Conservation (phyloP, 2,797 vertebrate species). For the Danio tinwini region DNA sequence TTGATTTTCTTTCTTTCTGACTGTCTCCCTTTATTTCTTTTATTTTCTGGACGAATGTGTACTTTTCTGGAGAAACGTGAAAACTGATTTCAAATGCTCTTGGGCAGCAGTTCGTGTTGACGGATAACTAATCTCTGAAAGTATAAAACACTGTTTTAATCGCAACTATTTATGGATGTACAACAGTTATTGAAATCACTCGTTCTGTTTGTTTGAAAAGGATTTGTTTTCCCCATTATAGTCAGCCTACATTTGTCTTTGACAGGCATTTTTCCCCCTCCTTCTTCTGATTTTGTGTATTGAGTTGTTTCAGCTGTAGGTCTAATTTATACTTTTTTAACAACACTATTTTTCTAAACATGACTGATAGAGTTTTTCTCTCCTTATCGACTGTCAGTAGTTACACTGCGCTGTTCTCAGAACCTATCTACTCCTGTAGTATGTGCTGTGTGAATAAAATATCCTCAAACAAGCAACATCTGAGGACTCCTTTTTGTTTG, state of each 20-base stretch:
- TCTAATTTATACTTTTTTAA: conserved; percentile 99
- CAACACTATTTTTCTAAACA: conserved; percentile 99
- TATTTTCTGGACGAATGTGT: not conserved
- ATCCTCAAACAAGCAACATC: conserved; percentile 60
- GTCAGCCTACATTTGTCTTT: conserved; percentile 74
- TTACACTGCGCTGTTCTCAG: conserved; percentile 90
- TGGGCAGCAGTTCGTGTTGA: conserved; percentile 36
- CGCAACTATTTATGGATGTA: conserved; percentile 57
- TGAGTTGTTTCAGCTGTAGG: conserved; percentile 95
- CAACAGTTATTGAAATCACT: conserved; percentile 23
- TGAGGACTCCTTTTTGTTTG: too few relatives aligned
- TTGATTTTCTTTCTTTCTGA: not conserved
- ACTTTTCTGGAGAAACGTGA: conserved; percentile 13
- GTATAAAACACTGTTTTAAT: conserved; percentile 48
- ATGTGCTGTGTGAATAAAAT: conserved; percentile 96
- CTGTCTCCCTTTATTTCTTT: not conserved
- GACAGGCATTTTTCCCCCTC: conserved; percentile 86
- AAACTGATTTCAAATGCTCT: conserved; percentile 26
- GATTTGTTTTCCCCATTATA: conserved; percentile 49
- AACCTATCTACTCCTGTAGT: conserved; percentile 93
- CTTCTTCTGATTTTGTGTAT: conserved; percentile 86
- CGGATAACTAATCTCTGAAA: conserved; percentile 51
- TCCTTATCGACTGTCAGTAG: conserved; percentile 72
- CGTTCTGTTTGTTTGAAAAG: conserved; percentile 80
- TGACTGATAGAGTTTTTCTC: conserved; percentile 82